A percentile compares a stretch with the other conserved stretches of the same genome.
Conservation (phyloP, 2,797 vertebrate genomes). For the Salmo trutta region DNA sequence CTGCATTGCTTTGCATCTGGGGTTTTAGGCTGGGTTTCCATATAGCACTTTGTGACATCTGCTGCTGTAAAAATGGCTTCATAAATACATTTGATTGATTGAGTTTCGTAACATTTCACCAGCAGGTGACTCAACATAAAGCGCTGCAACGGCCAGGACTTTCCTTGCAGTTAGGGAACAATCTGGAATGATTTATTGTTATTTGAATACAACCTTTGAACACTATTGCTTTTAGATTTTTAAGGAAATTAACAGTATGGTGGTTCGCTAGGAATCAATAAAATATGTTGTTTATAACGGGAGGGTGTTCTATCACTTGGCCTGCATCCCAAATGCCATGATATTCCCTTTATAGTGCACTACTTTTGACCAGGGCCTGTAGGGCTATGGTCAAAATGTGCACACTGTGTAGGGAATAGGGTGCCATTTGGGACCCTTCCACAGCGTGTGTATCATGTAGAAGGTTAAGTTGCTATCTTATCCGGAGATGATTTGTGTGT, state of each 20-base stretch:
- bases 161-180: conserved; percentile 28
- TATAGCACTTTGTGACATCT: too few species aligned
- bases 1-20: too few species aligned
- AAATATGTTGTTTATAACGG: conserved; percentile 24
- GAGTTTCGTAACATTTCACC: conserved; percentile 2
- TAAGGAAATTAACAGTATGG: conserved; percentile 47
- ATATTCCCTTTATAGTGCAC: neutral
- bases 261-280: conserved; percentile 28
- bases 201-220: conserved; percentile 55
- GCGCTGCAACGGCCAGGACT: conserved; percentile 3
- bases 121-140: conserved; percentile 25
- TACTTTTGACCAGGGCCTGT: neutral
- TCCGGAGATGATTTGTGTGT: conserved; percentile 62
- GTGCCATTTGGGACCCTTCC: neutral
- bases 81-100: too few species aligned
- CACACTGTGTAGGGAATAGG: neutral
- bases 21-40: too few species aligned
- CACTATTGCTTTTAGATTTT: conserved; percentile 38
- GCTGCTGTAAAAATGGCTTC: too few species aligned
- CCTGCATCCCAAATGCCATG: neutral
- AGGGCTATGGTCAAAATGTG: too few species aligned
- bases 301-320: conserved; percentile 7
- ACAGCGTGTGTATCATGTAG: conserved; percentile 23
- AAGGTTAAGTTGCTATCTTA: conserved; percentile 62
- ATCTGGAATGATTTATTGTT: conserved; percentile 52